A percentile compares a stretch with the other conserved stretches of the same genome.
These are phyloP conservation scores for Odiellus spinosus DNA, from an alignment of 2,888 invertebrate species.

Conservation along the genomic window DNA sequence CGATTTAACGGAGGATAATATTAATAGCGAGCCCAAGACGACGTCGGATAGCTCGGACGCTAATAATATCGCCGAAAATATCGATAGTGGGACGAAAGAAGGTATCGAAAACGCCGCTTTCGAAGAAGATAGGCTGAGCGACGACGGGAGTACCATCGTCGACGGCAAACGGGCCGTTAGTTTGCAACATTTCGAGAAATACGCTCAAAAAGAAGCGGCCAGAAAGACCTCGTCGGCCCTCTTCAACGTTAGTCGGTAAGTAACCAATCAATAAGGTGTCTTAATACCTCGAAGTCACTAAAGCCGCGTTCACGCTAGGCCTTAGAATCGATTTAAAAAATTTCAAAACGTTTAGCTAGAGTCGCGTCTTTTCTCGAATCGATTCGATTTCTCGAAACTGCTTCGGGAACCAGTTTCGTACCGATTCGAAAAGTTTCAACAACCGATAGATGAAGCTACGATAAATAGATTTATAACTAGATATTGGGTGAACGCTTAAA, in stretches of 20 bases:
- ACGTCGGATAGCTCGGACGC: not conserved
- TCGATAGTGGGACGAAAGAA: not conserved
- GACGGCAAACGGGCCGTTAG: conserved; percentile 21
- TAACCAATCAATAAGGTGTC: too few relatives aligned
- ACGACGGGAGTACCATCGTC: conserved; percentile 18
- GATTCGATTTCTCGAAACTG: too few relatives aligned
- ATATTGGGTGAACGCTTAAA: too few relatives aligned
- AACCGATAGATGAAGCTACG: too few relatives aligned
- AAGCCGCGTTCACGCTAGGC: too few relatives aligned
- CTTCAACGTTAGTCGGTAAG: not conserved
- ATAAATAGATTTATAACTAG: too few relatives aligned
- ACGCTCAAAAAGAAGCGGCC: conserved; percentile 12
- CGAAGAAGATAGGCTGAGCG: conserved; percentile 12
- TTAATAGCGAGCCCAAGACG: not conserved
- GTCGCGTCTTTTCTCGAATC: too few relatives aligned
- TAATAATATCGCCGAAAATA: not conserved
- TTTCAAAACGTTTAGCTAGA: too few relatives aligned
- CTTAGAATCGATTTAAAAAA: too few relatives aligned
- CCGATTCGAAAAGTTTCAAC: too few relatives aligned
- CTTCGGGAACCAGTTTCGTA: too few relatives aligned
- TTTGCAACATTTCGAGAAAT: conserved; percentile 20
- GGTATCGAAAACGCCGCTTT: conserved; percentile 11
- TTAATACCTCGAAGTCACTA: too few relatives aligned
- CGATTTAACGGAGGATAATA: not conserved
- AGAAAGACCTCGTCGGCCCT: conserved; percentile 9